These are phyloP conservation scores for Odontesthes bonariensis DNA, from an alignment of 2,113 vertebrate species.

Conservation along the genomic window DNA sequence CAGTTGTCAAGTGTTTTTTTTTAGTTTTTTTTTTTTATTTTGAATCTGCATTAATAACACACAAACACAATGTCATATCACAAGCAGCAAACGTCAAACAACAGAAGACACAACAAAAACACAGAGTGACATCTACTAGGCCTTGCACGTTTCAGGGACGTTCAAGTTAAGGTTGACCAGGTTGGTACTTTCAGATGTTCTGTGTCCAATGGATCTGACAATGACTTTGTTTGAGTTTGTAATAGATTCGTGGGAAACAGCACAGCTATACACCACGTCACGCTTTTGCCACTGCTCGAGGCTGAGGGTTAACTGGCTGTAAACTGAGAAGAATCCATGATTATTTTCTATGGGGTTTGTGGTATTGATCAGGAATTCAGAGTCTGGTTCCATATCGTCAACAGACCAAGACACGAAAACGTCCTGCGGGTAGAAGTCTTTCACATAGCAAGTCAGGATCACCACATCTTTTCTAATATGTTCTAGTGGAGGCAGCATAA, in stretches of 20 bases:
- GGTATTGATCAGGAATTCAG: slow-evolving; percentile 28
- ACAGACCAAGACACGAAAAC: slow-evolving; percentile 80
- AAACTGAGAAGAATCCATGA: slow-evolving; percentile 60
- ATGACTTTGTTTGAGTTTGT: slow-evolving; percentile 37
- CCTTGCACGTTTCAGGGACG: slow-evolving; percentile 62
- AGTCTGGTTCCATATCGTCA: slow-evolving; percentile 52
- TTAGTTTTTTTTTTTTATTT: slow-evolving; percentile 72
- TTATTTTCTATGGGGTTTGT: slow-evolving; percentile 54
- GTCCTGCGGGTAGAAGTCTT: slow-evolving; percentile 80
- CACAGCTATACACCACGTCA: slow-evolving; percentile 68
- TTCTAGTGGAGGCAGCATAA: slow-evolving; percentile 76
- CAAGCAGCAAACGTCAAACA: slow-evolving; percentile 67
- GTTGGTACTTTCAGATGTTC: slow-evolving; percentile 36
- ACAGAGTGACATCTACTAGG: slow-evolving; percentile 61
- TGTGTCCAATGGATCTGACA: slow-evolving; percentile 70
- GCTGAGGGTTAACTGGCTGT: slow-evolving; percentile 71
- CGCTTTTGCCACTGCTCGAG: slow-evolving; percentile 39
- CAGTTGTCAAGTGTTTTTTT: slow-evolving; percentile 66
- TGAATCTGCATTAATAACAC: slow-evolving; percentile 71
- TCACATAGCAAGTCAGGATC: slow-evolving; percentile 84
- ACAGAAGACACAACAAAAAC: slow-evolving; percentile 64
- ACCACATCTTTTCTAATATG: slow-evolving; percentile 19
- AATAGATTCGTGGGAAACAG: slow-evolving; percentile 76
- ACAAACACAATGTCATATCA: slow-evolving; percentile 64
- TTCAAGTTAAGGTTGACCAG: slow-evolving; percentile 75